Evolutionary conservation across 2,113 vertebrate genomes (phyloP), one percentile per base, ranked within the genome.

Genomic region (Elephantulus edwardii): DNA sequence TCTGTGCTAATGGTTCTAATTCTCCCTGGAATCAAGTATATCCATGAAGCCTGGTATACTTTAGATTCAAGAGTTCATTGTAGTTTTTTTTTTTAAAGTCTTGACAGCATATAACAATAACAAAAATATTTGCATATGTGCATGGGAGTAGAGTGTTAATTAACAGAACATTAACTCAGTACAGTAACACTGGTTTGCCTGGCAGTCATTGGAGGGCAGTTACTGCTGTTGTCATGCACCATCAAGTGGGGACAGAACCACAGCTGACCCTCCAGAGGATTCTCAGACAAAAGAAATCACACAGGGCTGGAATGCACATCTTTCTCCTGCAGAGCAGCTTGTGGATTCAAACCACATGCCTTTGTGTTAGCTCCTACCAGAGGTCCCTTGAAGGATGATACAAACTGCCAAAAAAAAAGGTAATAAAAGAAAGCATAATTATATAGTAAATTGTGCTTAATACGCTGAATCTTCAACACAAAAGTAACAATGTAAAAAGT

Each of bases 81-180:
- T 7, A 88, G 62, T 72, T 60, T 66, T 92, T 71, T 58, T 66
- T 92, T 78, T 56, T 52, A 54, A 42, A 89, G 14, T 17, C 71
- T 81, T n/a, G n/a, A n/a, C n/a, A n/a, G n/a, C n/a, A n/a, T n/a
- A n/a, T n/a, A n/a, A n/a, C n/a, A 56, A 56, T 56, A 8, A 17
- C 54, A 52, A 82, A 92, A 64, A 60, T 11, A 28, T 5, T 50
- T 19, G 81, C n/a, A 26, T 6, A 48, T 62, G 42, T 71, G 54
- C 10, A 38, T 62, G 17, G 6, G 17, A 81, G 12, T 46, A 78
- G 46, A 70, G 5, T 26, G 10, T 86, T 82, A n/a, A 26, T 26
- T 84, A 66, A 58, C 1, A 81, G n/a, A 72, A 17, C 58, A 72
- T 13, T 14, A 46, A 66, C 19, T 42, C 5, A 42, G 14, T 33